Conservation (phyloP, 2,888 invertebrate genomes). For the Megamerina dolium region DNA sequence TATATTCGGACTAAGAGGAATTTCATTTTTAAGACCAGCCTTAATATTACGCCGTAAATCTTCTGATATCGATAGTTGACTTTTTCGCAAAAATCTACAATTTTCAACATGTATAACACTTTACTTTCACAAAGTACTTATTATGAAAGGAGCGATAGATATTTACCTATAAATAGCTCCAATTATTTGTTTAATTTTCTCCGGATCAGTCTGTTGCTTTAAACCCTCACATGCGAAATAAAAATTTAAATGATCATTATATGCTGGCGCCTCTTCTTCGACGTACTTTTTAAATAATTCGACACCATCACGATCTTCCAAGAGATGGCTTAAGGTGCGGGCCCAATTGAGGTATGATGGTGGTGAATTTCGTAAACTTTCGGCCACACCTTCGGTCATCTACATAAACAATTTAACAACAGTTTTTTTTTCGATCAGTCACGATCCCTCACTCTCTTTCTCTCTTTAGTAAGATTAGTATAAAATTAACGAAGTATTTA, state of each 20-base stretch:
- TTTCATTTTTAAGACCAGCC: conserved; percentile 64
- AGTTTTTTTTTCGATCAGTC: background rate
- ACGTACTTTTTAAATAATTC: conserved; percentile 79
- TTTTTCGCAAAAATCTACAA: conserved; percentile 69
- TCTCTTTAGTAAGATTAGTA: background rate
- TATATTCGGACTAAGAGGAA: conserved; percentile 66
- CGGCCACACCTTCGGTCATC: conserved; percentile 50
- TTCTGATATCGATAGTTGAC: conserved; percentile 74
- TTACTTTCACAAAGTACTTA: no score
- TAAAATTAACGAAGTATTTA: conserved; percentile 14
- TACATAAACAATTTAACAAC: conserved; percentile 17
- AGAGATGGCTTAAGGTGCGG: conserved; percentile 71
- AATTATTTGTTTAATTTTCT: conserved; percentile 67
- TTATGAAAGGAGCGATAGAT: no score
- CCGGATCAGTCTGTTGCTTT: conserved; percentile 69
- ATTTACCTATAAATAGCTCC: conserved; percentile 75
- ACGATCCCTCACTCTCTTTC: background rate
- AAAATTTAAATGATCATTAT: conserved; percentile 79
- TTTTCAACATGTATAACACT: background rate
- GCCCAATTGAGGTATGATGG: conserved; percentile 87
- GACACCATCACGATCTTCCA: conserved; percentile 87
- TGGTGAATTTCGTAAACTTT: conserved; percentile 50
- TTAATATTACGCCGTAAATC: conserved; percentile 74
- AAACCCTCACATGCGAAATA: conserved; percentile 91
- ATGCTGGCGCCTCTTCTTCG: conserved; percentile 69